Percentiles rank a stretch among this genome's conserved stretches.
phyloP scores from a whole-genome alignment of 2,888 invertebrate genomes.

The Andrena bucephala region DNA sequence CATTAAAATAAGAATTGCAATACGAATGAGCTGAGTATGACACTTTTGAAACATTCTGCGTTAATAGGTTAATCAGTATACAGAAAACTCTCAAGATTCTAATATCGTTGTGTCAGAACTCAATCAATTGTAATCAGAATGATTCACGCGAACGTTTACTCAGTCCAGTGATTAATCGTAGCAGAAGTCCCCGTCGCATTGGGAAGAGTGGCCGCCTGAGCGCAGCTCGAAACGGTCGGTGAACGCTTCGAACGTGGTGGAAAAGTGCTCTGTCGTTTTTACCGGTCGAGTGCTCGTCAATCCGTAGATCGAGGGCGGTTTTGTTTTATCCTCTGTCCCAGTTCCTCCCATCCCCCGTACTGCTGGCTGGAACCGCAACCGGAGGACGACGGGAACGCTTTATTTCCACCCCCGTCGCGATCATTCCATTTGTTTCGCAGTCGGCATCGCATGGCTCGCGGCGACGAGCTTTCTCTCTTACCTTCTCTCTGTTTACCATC shows the following conservation, averaged over 20 bases:
- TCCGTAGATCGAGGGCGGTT: constrained; percentile 61
- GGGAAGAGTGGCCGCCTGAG: neutral
- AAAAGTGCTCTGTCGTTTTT: constrained; percentile 70
- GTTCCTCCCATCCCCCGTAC: constrained; percentile 33
- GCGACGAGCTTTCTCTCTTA: constrained; percentile 72
- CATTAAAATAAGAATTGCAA: too few species aligned
- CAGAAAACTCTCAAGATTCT: too few species aligned
- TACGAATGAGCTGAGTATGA: too few species aligned
- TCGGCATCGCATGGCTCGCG: constrained; percentile 75
- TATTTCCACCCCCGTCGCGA: constrained; percentile 74
- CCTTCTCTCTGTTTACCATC: constrained; percentile 68
- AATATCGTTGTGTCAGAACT: too few species aligned
- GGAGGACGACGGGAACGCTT: constrained; percentile 74
- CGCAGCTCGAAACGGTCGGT: constrained; percentile 19
- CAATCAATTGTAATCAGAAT: too few species aligned
- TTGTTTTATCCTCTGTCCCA: constrained; percentile 45
- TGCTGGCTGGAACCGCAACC: constrained; percentile 53
- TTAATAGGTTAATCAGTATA: too few species aligned
- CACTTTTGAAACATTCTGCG: too few species aligned
- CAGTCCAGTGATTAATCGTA: constrained; percentile 18
- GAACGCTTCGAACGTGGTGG: constrained; percentile 48
- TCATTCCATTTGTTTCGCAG: constrained; percentile 79
- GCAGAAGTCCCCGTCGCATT: neutral
- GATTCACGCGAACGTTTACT: neutral
- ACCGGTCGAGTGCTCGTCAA: constrained; percentile 66